Percentiles rank a stretch among this genome's conserved stretches.
These are phyloP conservation scores for Avahi laniger DNA, from an alignment of 2,797 vertebrate species.

Conservation along the genomic window DNA sequence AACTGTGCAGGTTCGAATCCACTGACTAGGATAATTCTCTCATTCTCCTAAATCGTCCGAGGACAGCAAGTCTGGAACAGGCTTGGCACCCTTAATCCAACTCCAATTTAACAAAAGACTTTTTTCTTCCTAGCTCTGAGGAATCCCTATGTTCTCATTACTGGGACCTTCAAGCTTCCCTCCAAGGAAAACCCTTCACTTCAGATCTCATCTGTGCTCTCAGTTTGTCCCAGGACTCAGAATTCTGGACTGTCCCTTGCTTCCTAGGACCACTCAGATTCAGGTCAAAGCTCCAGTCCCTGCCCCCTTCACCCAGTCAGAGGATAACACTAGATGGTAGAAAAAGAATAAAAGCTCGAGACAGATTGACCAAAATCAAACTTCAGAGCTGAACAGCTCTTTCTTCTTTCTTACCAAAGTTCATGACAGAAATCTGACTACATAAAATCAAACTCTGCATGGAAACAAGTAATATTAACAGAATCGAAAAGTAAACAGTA, in stretches of 20 bases:
- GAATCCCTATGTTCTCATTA: neutral
- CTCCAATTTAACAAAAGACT: neutral
- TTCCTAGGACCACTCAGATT: neutral
- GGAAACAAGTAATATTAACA: neutral
- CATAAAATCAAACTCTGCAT: neutral
- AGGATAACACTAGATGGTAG: neutral
- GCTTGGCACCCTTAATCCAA: neutral
- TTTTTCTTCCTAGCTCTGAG: neutral
- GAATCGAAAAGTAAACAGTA: neutral
- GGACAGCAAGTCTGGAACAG: accelerated
- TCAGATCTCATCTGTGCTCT: neutral
- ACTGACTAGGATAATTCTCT: neutral
- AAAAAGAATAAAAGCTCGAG: neutral
- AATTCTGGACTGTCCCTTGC: neutral
- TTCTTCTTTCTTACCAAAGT: neutral
- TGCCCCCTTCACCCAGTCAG: neutral
- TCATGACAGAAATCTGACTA: neutral
- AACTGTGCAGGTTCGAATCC: neutral
- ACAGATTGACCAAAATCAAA: neutral
- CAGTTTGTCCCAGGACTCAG: neutral
- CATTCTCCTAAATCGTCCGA: neutral
- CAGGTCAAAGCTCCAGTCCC: neutral
- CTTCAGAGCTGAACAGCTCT: neutral
- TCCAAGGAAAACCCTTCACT: neutral
- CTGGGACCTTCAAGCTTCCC: accelerated